phyloP scores from a whole-genome alignment of 2,113 vertebrate species.

The Galbula dea region DNA sequence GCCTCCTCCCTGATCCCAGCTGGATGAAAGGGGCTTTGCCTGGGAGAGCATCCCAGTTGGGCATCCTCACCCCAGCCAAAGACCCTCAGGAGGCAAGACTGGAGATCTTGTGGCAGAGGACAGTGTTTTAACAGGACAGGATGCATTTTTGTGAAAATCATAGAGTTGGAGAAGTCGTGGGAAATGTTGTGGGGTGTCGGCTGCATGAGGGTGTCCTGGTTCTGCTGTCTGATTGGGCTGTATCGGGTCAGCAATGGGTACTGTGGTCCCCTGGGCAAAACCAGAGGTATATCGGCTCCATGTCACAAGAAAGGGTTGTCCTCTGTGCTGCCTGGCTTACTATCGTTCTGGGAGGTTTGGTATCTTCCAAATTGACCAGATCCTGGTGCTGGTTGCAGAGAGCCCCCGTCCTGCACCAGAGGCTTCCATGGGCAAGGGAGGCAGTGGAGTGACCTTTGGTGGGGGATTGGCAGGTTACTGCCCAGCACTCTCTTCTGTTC shows the following conservation, averaged over 20 bases:
- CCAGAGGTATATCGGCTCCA: neutral
- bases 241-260: fast-evolving
- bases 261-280: no score
- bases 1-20: fast-evolving
- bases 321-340: neutral
- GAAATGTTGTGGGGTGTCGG: fast-evolving
- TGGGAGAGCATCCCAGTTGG: fast-evolving
- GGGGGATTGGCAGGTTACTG: neutral
- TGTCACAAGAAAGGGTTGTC: neutral
- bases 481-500: neutral
- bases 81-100: fast-evolving
- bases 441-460: neutral
- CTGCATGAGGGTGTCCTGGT: fast-evolving
- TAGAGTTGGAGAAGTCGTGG: neutral
- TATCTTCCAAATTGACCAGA: no score
- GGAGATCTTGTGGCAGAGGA: fast-evolving
- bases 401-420: neutral
- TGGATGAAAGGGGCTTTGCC: fast-evolving
- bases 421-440: neutral
- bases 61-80: neutral
- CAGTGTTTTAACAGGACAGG: fast-evolving
- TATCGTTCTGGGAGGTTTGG: fast-evolving
- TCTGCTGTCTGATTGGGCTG: neutral
- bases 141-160: neutral
- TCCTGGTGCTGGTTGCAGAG: neutral